phyloP scores from a whole-genome alignment of 1,140 invertebrate species.

The Ostrea edulis region DNA sequence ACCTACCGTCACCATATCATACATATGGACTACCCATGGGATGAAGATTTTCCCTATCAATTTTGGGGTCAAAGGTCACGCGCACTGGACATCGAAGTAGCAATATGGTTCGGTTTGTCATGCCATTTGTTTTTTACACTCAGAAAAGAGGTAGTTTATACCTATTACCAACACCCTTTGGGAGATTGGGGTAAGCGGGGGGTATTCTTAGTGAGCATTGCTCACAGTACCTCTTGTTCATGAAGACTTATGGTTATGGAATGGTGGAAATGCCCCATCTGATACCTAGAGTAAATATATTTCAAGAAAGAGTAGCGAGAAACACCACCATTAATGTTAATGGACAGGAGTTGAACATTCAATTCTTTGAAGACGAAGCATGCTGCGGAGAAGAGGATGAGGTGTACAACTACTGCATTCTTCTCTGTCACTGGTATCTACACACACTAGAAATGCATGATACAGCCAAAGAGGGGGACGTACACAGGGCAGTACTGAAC shows the following conservation, averaged over 20 bases:
- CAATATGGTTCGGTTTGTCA: too few species aligned
- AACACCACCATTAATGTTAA: background rate
- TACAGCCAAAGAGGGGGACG: conserved; percentile 43
- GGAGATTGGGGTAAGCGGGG: too few species aligned
- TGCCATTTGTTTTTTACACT: too few species aligned
- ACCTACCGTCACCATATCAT: too few species aligned
- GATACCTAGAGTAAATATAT: background rate
- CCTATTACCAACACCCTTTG: too few species aligned
- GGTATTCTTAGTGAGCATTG: too few species aligned
- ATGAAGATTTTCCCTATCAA: too few species aligned
- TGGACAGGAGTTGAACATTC: background rate
- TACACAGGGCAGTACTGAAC: conserved; percentile 19
- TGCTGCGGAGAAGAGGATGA: background rate
- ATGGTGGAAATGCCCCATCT: background rate
- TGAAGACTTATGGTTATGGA: background rate
- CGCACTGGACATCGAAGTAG: too few species aligned
- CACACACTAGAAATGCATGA: conserved; percentile 21
- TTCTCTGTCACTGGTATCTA: conserved; percentile 36
- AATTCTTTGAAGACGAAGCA: background rate
- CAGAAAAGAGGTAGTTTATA: too few species aligned
- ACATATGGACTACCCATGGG: too few species aligned
- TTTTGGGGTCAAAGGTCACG: too few species aligned
- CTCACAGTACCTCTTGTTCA: too few species aligned
- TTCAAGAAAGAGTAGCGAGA: background rate
- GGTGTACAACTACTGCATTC: background rate